Percentiles rank a stretch among this genome's conserved stretches.
These are phyloP conservation scores for Scomber scombrus DNA, from an alignment of 2,113 vertebrate genomes.

Conservation along the genomic window DNA sequence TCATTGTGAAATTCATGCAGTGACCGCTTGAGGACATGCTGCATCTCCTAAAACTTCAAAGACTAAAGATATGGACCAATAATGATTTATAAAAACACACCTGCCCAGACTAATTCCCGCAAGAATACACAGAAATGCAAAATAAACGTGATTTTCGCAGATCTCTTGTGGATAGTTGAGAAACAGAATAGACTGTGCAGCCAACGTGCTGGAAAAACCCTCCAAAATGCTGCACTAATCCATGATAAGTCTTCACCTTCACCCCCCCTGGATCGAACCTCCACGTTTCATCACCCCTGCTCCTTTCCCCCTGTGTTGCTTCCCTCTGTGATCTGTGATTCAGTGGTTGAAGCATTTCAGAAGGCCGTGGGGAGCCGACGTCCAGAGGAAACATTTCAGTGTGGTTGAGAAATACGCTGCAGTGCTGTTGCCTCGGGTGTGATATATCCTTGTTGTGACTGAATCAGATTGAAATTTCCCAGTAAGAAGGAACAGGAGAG, in stretches of 20 bases:
- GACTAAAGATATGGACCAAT: slow-evolving; percentile 26
- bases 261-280: slow-evolving; percentile 12
- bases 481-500: background rate
- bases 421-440: slow-evolving; percentile 5
- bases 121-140: slow-evolving; percentile 7
- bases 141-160: slow-evolving; percentile 16
- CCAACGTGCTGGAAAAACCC: slow-evolving; percentile 32
- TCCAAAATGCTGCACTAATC: slow-evolving; percentile 15
- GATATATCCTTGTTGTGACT: slow-evolving; percentile 23
- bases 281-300: background rate
- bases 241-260: slow-evolving; percentile 20
- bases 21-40: slow-evolving; percentile 20
- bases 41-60: background rate
- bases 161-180: slow-evolving; percentile 17
- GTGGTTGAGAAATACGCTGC: slow-evolving; percentile 24
- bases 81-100: too few species aligned
- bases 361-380: background rate
- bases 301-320: background rate
- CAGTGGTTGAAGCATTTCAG: slow-evolving; percentile 27
- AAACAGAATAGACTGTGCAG: slow-evolving; percentile 40
- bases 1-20: background rate
- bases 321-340: slow-evolving; percentile 29
- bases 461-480: slow-evolving; percentile 14
- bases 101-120: background rate
- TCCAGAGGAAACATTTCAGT: background rate